Evolutionary conservation across 2,797 vertebrate species (phyloP), one percentile per base, ranked within the genome.

Genomic region (Toxotes lorentzi): DNA sequence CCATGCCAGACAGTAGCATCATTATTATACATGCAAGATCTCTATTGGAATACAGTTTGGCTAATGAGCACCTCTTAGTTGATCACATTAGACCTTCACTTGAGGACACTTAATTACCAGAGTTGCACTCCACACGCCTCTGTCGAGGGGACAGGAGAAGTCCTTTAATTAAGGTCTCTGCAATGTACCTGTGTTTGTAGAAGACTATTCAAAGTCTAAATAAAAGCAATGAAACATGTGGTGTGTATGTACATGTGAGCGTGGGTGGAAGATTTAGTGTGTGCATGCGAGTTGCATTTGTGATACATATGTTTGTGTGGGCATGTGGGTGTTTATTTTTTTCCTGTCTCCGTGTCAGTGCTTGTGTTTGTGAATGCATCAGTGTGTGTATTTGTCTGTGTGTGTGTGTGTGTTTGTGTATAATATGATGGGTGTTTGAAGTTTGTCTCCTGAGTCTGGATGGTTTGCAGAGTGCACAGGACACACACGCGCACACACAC

Each of bases 11-110:
- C 88, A 85, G 80, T 59, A 65, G 88, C 85, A 85, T 90, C 91
- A 85, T 93, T 86, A 89, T 93, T 88, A 91, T 78, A 92, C 85
- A 88, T 90, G 86, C 78, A 84, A 88, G 88, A 90, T 92, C 90
- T 92, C 89, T 79, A 83, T 89, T 91, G 90, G 92, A 93, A 92
- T 93, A 92, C 85, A 91, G 92, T 93, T 89, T 82, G 86, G 88
- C 88, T 94, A 95, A 95, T 93, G 93, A 95, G 94, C 89, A 65
- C 87, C 92, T 94, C 91, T 93, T 91, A 90, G 92, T 86, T 93
- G 92, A 95, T 94, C 93, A 93, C 93, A 94, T 95, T 93, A 95
- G 89, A 94, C 90, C 90, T 92, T 87, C 92, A 92, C 94, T 94
- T 85, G 92, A 95, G 92, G 91, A 94, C 93, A 92, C 93, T 94